Evolutionary conservation across 1,140 invertebrate genomes (phyloP).

Genomic region (Trissolcus basalis): DNA sequence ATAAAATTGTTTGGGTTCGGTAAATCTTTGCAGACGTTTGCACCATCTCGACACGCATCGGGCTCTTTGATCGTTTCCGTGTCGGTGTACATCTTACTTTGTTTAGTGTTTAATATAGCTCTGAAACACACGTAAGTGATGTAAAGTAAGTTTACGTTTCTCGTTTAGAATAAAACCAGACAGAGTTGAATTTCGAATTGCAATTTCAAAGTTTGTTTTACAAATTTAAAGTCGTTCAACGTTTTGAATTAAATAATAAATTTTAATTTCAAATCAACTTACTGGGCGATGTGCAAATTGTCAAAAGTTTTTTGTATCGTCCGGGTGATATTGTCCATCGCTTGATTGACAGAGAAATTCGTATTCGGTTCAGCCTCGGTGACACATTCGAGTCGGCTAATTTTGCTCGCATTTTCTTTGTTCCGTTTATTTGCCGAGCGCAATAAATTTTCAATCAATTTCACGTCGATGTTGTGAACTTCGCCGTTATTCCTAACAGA

Average conservation of each 20-base stretch:
- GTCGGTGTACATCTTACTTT: constrained; percentile 4
- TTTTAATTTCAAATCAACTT: too few relatives aligned
- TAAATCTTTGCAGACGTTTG: constrained; percentile 7
- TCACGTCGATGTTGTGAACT: too few relatives aligned
- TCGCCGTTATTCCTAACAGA: too few relatives aligned
- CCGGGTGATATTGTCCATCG: constrained; percentile 27
- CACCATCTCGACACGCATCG: not conserved
- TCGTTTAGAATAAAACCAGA: too few relatives aligned
- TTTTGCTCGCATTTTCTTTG: constrained; percentile 2
- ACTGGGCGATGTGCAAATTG: constrained; percentile 34
- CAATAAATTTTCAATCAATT: too few relatives aligned
- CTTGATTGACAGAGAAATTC: constrained; percentile 7
- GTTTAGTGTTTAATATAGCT: constrained; percentile 14
- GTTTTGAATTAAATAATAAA: too few relatives aligned
- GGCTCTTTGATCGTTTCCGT: not conserved
- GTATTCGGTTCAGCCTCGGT: not conserved
- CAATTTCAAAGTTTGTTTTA: too few relatives aligned
- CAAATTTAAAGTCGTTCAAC: too few relatives aligned
- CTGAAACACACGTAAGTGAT: constrained; percentile 4
- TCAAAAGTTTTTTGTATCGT: constrained; percentile 46
- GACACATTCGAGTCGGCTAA: not conserved
- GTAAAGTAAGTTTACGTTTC: too few relatives aligned
- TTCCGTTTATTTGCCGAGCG: too few relatives aligned
- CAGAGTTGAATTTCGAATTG: too few relatives aligned
- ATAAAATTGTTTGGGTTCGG: constrained; percentile 8